These are phyloP conservation scores for Tichodroma muraria DNA, from an alignment of 2,113 vertebrate genomes.

Conservation along the genomic window DNA sequence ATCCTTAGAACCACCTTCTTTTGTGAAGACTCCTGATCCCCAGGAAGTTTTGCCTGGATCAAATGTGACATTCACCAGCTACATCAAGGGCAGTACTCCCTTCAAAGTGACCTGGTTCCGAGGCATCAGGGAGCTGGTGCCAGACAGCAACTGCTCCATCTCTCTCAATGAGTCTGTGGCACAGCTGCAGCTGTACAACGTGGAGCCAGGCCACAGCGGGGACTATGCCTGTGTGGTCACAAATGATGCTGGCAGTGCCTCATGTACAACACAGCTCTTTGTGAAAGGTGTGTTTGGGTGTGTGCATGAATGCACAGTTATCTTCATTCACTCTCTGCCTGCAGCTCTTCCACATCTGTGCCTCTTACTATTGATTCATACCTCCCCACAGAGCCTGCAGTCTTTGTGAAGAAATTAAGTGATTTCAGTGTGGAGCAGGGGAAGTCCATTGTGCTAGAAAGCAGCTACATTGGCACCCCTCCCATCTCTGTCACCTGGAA, in stretches of 20 bases:
- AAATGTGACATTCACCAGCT: constrained; percentile 80
- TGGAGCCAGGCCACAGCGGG: constrained; percentile 80
- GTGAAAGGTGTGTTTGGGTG: constrained; percentile 88
- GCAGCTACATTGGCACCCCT: constrained; percentile 83
- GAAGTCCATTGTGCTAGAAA: constrained; percentile 85
- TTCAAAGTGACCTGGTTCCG: constrained; percentile 93
- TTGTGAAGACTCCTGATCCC: constrained; percentile 87
- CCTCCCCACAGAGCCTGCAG: constrained; percentile 82
- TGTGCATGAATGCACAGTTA: not conserved
- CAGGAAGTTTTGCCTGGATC: constrained; percentile 86
- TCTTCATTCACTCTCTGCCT: not conserved
- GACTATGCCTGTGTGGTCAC: constrained; percentile 92
- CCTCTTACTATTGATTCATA: not conserved
- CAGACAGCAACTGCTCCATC: constrained; percentile 78
- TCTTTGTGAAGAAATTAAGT: constrained; percentile 89
- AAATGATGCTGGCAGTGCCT: constrained; percentile 93
- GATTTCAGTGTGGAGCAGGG: constrained; percentile 87
- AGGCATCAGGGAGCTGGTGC: constrained; percentile 83
- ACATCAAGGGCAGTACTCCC: constrained; percentile 90
- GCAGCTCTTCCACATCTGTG: not conserved
- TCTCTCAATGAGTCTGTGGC: constrained; percentile 80
- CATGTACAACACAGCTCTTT: constrained; percentile 82
- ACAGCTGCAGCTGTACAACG: constrained; percentile 78
- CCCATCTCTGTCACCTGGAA: constrained; percentile 89
- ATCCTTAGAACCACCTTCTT: constrained; percentile 89